These are phyloP conservation scores for Neotragus pygmaeus DNA, from an alignment of 2,113 vertebrate genomes.

Conservation along the genomic window DNA sequence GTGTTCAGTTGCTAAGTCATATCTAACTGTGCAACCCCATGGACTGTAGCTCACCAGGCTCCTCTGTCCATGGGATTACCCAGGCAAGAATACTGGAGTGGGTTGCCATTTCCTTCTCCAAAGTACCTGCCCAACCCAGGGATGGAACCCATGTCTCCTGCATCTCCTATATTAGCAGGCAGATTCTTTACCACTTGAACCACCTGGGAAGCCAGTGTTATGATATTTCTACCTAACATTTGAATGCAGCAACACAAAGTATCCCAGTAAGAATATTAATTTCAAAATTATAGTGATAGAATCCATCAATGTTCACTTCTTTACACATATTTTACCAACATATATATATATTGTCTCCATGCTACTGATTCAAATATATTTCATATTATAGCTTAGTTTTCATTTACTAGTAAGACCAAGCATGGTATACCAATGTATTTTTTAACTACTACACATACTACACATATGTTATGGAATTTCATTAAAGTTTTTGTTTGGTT, in stretches of 20 bases:
- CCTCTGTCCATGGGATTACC: neutral
- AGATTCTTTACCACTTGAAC: neutral
- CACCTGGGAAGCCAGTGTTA: neutral
- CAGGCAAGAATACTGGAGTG: neutral
- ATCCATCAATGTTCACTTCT: neutral
- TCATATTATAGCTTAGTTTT: neutral
- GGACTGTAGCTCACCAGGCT: neutral
- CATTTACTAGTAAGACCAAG: neutral
- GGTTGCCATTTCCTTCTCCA: neutral
- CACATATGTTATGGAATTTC: rapidly evolving
- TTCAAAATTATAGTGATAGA: neutral
- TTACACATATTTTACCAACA: neutral
- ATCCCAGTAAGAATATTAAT: neutral
- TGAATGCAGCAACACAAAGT: neutral
- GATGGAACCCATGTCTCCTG: rapidly evolving
- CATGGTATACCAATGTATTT: neutral
- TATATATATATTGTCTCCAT: neutral
- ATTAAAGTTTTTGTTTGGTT: neutral
- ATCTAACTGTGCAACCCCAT: neutral
- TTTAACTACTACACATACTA: neutral
- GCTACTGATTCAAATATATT: neutral
- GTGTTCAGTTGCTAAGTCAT: neutral
- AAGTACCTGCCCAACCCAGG: neutral
- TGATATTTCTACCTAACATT: neutral
- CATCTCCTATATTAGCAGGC: neutral